phyloP scores from a whole-genome alignment of 2,113 vertebrate species.

The Nerophis lumbriciformis region DNA sequence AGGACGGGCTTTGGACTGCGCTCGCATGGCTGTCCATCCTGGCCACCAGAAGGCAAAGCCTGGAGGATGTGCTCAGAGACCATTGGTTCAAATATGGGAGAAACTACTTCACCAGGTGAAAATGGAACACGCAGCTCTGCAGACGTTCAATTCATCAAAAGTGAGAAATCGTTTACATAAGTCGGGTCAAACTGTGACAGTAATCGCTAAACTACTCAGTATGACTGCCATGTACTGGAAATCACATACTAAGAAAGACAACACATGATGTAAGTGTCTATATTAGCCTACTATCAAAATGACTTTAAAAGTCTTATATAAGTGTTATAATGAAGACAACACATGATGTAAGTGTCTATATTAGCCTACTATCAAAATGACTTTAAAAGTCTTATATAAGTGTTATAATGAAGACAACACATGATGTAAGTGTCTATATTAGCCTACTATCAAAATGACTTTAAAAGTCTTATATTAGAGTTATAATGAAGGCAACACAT shows the following conservation, averaged over 20 bases:
- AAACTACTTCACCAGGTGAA: slow-evolving; percentile 93
- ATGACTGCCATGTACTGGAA: slow-evolving; percentile 49
- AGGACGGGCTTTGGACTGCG: slow-evolving; percentile 94
- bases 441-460: no score
- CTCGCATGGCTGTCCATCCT: slow-evolving; percentile 96
- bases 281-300: no score
- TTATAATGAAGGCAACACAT: no score
- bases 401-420: no score
- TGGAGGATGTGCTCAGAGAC: slow-evolving; percentile 88
- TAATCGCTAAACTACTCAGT: neutral
- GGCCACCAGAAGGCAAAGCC: slow-evolving; percentile 82
- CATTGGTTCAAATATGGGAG: slow-evolving; percentile 95
- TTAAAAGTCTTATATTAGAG: no score
- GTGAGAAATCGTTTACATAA: neutral
- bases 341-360: no score
- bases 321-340: no score
- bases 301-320: no score
- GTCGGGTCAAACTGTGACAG: neutral
- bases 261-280: no score
- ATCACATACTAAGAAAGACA: neutral
- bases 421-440: no score
- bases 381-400: no score
- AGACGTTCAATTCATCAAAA: neutral
- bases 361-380: no score
- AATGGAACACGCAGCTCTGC: neutral